Evolutionary conservation across 2,797 vertebrate species (phyloP), one percentile per base, ranked within the genome.

Genomic region (Moxostoma hubbsi): DNA sequence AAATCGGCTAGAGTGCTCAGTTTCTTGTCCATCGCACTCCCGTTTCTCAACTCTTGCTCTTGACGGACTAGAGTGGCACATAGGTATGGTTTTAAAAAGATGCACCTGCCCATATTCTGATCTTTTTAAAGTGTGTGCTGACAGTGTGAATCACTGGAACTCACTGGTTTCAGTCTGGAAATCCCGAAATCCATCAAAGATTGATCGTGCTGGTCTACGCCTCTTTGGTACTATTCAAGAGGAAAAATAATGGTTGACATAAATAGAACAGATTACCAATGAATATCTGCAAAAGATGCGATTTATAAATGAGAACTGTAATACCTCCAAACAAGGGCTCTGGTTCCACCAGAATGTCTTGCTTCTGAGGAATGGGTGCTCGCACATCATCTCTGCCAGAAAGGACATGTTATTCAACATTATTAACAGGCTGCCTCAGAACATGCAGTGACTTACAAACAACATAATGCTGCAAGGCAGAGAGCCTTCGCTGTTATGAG

Each of bases 141-240:
- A 47, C 36, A 69, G n/a, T 13, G 63, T 69, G 65, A 57, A 13
- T 69, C 49, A 63, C n/a, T n/a, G 51, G 5, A 49, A 88, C 92
- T 89, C 90, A 99, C 98, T 99, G 81, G 98, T 99, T 95, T 99
- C 98, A 78, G 98, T 99, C 85, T 99, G 98, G 87, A 99, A 99
- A 91, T 99, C 98, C 82, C 98, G 93, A 91, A 99, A 99, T 80
- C 98, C 98, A 79, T 99, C 98, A 87, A 99, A 99, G 95, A 99
- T 99, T 55, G 98, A 99, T 80, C 98, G 95, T 45, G 98, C 96
- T 54, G 97, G 97, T 90, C 98, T 94, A 85, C 98, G 94, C 88
- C 98, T 93, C 90, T 99, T 99, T 89, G 98, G 98, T 89, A 96
- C 98, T 99, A 83, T 77, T 73, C 0, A 53, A 46, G 50, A 18